phyloP scores from a whole-genome alignment of 1,140 invertebrate genomes.

The Mercenaria mercenaria region DNA sequence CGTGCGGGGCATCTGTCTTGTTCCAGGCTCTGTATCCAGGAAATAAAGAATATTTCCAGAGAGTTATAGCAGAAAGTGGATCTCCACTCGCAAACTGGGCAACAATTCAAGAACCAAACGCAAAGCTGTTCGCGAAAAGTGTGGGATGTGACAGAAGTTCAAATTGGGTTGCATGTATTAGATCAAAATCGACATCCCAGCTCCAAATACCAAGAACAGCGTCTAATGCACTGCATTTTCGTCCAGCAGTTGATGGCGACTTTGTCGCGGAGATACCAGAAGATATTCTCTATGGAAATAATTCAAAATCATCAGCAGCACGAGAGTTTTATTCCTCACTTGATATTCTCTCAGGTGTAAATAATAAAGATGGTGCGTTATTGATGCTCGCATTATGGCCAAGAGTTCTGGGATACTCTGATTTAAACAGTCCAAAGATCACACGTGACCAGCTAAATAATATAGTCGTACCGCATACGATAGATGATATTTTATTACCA shows the following conservation, averaged over 20 bases:
- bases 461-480: neutral
- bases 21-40: constrained; percentile 50
- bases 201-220: neutral
- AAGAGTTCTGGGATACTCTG: neutral
- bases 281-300: constrained; percentile 7
- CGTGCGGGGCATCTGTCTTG: neutral
- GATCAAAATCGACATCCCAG: neutral
- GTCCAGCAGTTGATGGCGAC: constrained; percentile 57
- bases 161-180: constrained; percentile 84
- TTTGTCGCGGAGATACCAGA: constrained; percentile 35
- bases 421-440: neutral
- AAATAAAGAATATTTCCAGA: constrained; percentile 12
- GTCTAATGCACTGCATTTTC: neutral
- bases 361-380: constrained; percentile 50
- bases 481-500: neutral
- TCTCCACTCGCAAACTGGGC: constrained; percentile 1
- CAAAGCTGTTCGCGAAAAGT: neutral
- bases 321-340: constrained; percentile 55
- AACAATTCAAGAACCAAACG: constrained; percentile 81
- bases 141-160: neutral
- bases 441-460: neutral
- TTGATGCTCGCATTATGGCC: neutral
- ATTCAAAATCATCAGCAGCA: neutral
- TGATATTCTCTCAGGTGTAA: constrained; percentile 57
- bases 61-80: constrained; percentile 46